These are phyloP conservation scores for Xanthorhoe spadicearia DNA, from an alignment of 2,888 invertebrate species.

Conservation along the genomic window DNA sequence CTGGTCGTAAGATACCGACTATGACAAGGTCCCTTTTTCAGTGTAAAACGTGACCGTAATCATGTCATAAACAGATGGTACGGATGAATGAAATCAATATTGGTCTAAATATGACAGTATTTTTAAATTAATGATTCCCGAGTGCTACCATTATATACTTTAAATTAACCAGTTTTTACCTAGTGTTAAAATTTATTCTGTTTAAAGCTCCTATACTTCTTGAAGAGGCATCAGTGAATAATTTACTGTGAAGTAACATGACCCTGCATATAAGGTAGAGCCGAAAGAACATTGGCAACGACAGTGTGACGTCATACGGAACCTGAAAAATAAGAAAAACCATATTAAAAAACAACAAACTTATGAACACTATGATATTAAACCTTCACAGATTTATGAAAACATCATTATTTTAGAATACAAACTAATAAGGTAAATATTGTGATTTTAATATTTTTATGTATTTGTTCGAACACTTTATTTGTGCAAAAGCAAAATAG, in stretches of 20 bases:
- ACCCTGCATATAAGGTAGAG: constrained; percentile 99
- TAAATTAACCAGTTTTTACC: constrained; percentile 85
- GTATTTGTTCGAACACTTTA: neutral
- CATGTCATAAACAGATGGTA: too few species aligned
- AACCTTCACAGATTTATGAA: neutral
- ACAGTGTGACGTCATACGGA: constrained; percentile 98
- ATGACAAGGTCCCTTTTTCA: too few species aligned
- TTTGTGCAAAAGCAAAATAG: neutral
- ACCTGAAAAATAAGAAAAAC: constrained; percentile 83
- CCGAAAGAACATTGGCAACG: constrained; percentile 99
- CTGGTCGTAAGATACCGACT: too few species aligned
- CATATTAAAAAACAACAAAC: neutral
- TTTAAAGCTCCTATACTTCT: constrained; percentile 98
- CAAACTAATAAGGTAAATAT: too few species aligned
- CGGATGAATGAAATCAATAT: too few species aligned
- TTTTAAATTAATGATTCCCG: too few species aligned
- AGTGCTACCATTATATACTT: neutral
- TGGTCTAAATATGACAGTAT: too few species aligned
- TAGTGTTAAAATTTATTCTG: constrained; percentile 99
- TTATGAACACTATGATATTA: neutral
- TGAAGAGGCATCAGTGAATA: constrained; percentile 99
- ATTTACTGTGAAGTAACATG: constrained; percentile 99
- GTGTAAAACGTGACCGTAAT: too few species aligned
- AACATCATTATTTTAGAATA: too few species aligned
- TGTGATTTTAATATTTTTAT: too few species aligned